A percentile compares a stretch with the other conserved stretches of the same genome.
Evolutionary conservation across 2,797 vertebrate genomes (phyloP).

Genomic region (Euphonia xanthogaster): DNA sequence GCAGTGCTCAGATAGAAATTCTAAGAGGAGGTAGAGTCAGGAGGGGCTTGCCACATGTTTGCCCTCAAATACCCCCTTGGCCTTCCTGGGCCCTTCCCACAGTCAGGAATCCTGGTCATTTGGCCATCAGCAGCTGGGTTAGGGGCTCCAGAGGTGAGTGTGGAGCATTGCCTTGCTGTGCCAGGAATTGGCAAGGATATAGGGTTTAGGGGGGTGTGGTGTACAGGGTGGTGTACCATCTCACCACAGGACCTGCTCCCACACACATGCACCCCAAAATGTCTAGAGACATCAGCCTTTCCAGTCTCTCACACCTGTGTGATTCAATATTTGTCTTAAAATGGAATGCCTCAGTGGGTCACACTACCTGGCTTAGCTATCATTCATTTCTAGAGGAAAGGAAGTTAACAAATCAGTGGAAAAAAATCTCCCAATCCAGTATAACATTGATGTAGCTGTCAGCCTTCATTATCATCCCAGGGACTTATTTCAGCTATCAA

Average conservation of each 20-base stretch:
- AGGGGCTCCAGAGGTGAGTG: neutral
- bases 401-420: neutral
- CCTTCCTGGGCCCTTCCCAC: neutral
- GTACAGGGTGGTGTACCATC: no score
- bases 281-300: fast-evolving
- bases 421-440: neutral
- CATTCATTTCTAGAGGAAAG: neutral
- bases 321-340: neutral
- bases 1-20: neutral
- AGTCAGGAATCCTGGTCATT: no score
- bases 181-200: neutral
- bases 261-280: neutral
- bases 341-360: neutral
- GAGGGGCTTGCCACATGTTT: fast-evolving
- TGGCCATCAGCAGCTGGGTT: neutral
- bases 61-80: neutral
- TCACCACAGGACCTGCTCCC: neutral
- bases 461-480: neutral
- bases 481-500: neutral
- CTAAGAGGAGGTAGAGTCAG: neutral
- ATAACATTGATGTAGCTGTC: neutral
- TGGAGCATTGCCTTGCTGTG: neutral
- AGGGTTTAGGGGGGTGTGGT: fast-evolving
- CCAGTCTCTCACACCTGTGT: neutral
- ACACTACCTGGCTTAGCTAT: neutral